phyloP scores from a whole-genome alignment of 1,140 invertebrate species.

The Cryptotermes secundus region DNA sequence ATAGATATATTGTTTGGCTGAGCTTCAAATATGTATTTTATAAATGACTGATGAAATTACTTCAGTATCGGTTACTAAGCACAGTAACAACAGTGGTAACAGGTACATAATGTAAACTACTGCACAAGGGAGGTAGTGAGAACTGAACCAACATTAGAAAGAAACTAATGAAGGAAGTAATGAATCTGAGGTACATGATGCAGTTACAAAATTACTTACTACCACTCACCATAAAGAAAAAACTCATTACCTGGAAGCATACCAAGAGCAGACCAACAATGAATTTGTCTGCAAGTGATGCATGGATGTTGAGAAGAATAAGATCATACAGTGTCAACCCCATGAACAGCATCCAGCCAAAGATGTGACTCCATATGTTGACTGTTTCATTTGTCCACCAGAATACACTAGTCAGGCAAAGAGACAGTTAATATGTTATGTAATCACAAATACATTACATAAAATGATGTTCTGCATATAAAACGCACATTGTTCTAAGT shows the following conservation, averaged over 20 bases:
- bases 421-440: background rate
- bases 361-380: conserved; percentile 95
- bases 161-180: too few relatives aligned
- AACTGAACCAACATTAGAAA: too few relatives aligned
- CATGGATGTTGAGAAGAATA: conserved; percentile 73
- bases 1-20: too few relatives aligned
- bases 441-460: too few relatives aligned
- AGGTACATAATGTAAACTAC: too few relatives aligned
- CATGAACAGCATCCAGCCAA: conserved; percentile 87
- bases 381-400: conserved; percentile 97
- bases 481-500: too few relatives aligned
- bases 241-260: conserved; percentile 76
- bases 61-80: too few relatives aligned
- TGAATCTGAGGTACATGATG: background rate
- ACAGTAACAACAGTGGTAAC: too few relatives aligned
- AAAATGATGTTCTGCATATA: too few relatives aligned
- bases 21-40: too few relatives aligned
- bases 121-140: too few relatives aligned
- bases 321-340: conserved; percentile 83
- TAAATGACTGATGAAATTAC: too few relatives aligned
- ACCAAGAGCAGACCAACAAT: conserved; percentile 78
- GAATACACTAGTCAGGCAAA: conserved; percentile 21
- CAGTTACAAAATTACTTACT: background rate
- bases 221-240: background rate
- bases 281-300: conserved; percentile 76